phyloP scores from a whole-genome alignment of 2,113 vertebrate genomes.

The Zingel zingel region DNA sequence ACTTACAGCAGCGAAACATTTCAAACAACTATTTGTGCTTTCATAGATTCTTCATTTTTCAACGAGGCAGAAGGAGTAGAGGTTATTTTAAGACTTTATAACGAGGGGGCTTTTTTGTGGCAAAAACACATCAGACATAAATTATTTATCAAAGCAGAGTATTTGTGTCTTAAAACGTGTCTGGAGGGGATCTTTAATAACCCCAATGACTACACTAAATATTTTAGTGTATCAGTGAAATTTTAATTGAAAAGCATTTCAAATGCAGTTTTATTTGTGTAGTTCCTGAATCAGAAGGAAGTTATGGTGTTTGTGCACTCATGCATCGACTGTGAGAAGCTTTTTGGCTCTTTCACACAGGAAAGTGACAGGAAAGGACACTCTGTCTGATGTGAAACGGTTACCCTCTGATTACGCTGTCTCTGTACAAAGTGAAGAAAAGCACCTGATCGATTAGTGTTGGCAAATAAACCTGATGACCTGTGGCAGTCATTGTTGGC shows the following conservation, averaged over 20 bases:
- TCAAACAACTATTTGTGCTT: neutral
- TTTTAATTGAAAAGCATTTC: neutral
- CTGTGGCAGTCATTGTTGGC: neutral
- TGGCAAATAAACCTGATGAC: conserved; percentile 44
- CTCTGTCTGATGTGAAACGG: conserved; percentile 3
- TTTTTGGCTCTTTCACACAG: conserved; percentile 8
- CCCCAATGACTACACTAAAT: neutral
- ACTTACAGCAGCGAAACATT: neutral
- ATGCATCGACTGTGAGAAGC: neutral
- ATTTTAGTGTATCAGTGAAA: neutral
- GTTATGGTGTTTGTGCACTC: neutral
- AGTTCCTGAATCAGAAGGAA: neutral
- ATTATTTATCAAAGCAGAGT: conserved; percentile 11
- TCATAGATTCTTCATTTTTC: neutral
- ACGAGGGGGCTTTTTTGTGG: neutral
- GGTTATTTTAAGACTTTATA: neutral
- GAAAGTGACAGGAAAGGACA: conserved; percentile 27
- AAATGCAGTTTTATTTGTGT: neutral
- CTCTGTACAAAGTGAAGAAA: conserved; percentile 24
- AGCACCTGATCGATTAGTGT: conserved; percentile 46
- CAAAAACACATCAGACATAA: neutral
- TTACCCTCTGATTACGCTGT: conserved; percentile 24
- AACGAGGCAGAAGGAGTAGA: neutral
- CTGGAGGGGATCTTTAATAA: neutral
- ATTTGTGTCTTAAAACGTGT: neutral